Evolutionary conservation across 2,888 invertebrate genomes (phyloP).

Genomic region (Meiosimyza decipiens): DNA sequence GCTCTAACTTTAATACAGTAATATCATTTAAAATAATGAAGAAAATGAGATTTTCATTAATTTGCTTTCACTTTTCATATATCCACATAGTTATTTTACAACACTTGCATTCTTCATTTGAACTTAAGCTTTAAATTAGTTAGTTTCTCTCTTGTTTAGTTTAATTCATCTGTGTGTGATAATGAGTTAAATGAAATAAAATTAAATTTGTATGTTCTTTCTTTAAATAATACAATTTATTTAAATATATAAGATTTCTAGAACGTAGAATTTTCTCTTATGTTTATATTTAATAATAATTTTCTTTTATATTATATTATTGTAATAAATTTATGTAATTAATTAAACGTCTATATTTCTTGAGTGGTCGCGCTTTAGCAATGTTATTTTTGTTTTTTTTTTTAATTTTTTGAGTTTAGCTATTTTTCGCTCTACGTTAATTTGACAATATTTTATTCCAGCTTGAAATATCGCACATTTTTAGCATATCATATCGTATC

Average conservation of each 20-base stretch:
- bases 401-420: conserved; percentile 14
- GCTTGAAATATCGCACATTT: conserved; percentile 17
- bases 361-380: conserved; percentile 31
- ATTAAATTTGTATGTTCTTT: conserved; percentile 16
- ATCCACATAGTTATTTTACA: conserved; percentile 20
- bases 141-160: background rate
- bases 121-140: conserved; percentile 20
- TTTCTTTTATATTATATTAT: conserved; percentile 16
- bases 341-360: conserved; percentile 25
- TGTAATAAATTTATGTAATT: conserved; percentile 16
- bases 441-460: conserved; percentile 40
- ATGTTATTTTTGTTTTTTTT: background rate
- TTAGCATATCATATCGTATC: conserved; percentile 22
- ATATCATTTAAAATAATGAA: conserved; percentile 12
- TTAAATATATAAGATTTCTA: conserved; percentile 26
- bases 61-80: conserved; percentile 12
- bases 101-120: conserved; percentile 21
- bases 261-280: conserved; percentile 32
- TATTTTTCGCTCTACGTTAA: conserved; percentile 40
- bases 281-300: conserved; percentile 22
- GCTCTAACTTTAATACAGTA: background rate
- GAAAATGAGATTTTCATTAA: conserved; percentile 21
- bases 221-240: conserved; percentile 34
- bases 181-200: conserved; percentile 22
- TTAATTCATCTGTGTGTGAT: conserved; percentile 19